phyloP scores from a whole-genome alignment of 2,797 vertebrate genomes.

The Falco concolor region DNA sequence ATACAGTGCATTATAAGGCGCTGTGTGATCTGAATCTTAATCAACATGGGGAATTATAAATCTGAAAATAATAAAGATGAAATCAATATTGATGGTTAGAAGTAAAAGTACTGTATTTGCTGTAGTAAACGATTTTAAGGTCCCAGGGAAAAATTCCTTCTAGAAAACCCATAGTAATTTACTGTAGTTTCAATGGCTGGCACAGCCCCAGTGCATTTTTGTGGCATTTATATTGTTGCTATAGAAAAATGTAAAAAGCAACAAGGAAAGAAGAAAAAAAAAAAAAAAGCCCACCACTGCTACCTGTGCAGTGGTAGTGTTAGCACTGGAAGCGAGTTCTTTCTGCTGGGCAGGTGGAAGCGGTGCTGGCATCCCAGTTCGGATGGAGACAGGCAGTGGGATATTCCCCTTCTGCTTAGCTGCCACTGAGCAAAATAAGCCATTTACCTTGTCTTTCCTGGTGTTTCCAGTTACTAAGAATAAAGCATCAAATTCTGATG shows the following conservation, averaged over 20 bases:
- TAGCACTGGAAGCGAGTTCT: neutral
- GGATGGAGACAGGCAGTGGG: rapidly evolving
- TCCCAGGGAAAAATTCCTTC: conserved; percentile 27
- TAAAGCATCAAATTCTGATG: neutral
- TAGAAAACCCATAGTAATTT: conserved; percentile 6
- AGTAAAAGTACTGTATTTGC: conserved; percentile 50
- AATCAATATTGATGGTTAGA: conserved; percentile 61
- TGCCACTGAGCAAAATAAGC: neutral
- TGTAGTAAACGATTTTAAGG: conserved; percentile 11
- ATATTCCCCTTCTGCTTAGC: neutral
- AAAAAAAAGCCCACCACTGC: neutral
- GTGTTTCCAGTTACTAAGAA: neutral
- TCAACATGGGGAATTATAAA: conserved; percentile 46
- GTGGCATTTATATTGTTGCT: neutral
- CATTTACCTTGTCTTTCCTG: neutral
- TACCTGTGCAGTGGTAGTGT: neutral
- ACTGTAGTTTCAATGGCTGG: conserved; percentile 9
- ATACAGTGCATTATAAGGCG: conserved; percentile 23
- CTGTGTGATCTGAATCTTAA: conserved; percentile 61
- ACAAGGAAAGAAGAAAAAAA: neutral
- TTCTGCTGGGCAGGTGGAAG: rapidly evolving
- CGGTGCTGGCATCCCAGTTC: neutral
- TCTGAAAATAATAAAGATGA: conserved; percentile 62
- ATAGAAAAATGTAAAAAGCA: neutral
- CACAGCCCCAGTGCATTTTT: neutral